Evolutionary conservation across 2,113 vertebrate species (phyloP), one percentile per base, ranked within the genome.

Genomic region (Psophia crepitans): DNA sequence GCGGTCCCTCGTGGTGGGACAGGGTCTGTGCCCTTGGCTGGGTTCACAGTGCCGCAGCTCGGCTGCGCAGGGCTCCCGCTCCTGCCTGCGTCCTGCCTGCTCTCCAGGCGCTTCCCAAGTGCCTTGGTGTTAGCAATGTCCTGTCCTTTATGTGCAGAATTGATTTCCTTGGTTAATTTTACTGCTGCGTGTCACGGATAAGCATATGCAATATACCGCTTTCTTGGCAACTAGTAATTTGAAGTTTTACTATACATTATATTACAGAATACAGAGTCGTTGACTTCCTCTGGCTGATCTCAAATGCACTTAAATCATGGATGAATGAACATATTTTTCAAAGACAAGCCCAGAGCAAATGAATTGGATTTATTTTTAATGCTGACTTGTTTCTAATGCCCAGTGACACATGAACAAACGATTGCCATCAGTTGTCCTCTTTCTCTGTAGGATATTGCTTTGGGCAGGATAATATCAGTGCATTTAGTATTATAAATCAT

Each of bases 301-400:
- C 80, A 94, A 70, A 88, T 46, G 35, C 57, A 13, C 93, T 96
- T 91, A 49, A 77, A 92, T 75, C 93, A 94, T 28, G 54, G 75
- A 78, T 90, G 93, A 54, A 75, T 75, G 82, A 90, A 70, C 60
- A 14, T 77, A 86, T 95, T 92, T 93, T 86, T 90, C 88, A 94
- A 90, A 94, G 95, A 95, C 93, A 92, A 97, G 88, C 95, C 90
- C 90, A 86, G 92, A 96, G 92, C 87, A 92, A 96, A 97, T 84
- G 92, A 96, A 93, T 92, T 95, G 79, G 92, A 66, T 96, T 97
- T 95, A 86, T 92, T 94, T 96, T 95, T 88, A 94, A 96, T 88
- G 92, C 85, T 93, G 82, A 82, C 92, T 93, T 81, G 43, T 95
- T 95, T 93, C 87, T 88, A 86, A 90, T 88, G 92, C 95, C 85